phyloP scores from a whole-genome alignment of 2,888 invertebrate genomes.

The Drosophila rubida region DNA sequence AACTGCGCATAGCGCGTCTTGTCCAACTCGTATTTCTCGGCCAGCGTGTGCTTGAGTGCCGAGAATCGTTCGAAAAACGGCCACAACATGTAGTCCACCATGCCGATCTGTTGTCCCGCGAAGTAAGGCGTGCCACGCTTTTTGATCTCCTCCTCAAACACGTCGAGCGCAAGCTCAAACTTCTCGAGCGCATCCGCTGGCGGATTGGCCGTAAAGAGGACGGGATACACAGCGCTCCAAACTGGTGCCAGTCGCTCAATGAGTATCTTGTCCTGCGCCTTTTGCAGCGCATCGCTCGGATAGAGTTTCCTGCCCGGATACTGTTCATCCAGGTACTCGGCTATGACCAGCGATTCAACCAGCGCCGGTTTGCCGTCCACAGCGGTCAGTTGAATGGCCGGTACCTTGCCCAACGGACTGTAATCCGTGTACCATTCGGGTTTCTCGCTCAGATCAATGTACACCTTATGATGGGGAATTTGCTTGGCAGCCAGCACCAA shows the following conservation, averaged over 20 bases:
- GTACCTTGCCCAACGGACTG: conserved; percentile 89
- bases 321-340: conserved; percentile 92
- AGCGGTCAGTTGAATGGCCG: conserved; percentile 88
- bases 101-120: conserved; percentile 89
- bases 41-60: conserved; percentile 87
- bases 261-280: conserved; percentile 84
- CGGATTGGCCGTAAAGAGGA: conserved; percentile 67
- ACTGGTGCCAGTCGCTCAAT: conserved; percentile 82
- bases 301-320: conserved; percentile 89
- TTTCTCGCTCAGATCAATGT: conserved; percentile 90
- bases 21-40: conserved; percentile 86
- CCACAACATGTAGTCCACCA: conserved; percentile 94
- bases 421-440: conserved; percentile 93
- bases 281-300: conserved; percentile 85
- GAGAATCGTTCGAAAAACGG: conserved; percentile 90
- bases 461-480: conserved; percentile 91
- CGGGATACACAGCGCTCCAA: conserved; percentile 77
- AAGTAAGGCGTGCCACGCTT: conserved; percentile 88
- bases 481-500: conserved; percentile 92
- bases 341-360: conserved; percentile 92
- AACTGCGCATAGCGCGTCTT: conserved; percentile 46
- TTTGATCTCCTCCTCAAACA: conserved; percentile 88
- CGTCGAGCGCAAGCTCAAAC: conserved; percentile 86
- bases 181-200: conserved; percentile 66
- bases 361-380: conserved; percentile 87